A percentile compares a stretch with the other conserved stretches of the same genome.
These are phyloP conservation scores for Drosophila jambulina DNA, from an alignment of 1,140 invertebrate genomes.

Conservation along the genomic window DNA sequence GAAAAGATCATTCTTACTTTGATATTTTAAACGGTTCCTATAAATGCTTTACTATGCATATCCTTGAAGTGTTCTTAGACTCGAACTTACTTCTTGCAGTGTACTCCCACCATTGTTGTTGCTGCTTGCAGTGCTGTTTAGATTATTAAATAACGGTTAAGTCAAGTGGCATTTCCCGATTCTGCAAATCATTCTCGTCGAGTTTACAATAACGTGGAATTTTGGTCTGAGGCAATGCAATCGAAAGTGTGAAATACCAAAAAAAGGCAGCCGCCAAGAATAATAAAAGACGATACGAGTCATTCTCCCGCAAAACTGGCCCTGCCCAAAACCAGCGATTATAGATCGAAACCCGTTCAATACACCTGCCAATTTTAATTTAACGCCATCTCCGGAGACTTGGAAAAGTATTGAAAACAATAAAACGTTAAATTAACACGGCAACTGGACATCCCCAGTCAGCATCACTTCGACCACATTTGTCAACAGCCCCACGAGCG, in stretches of 20 bases:
- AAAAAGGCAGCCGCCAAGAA: conserved; percentile 52
- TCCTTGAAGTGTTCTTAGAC: neutral
- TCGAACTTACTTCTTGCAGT: neutral
- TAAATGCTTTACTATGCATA: no score
- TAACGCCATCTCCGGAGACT: neutral
- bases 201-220: conserved; percentile 57
- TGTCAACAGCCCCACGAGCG: conserved; percentile 58
- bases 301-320: conserved; percentile 24
- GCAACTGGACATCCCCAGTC: conserved; percentile 60
- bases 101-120: conserved; percentile 32
- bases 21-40: no score
- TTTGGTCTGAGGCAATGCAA: conserved; percentile 52
- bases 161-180: conserved; percentile 71
- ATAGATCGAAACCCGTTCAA: conserved; percentile 42
- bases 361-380: conserved; percentile 45
- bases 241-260: conserved; percentile 53
- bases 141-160: conserved; percentile 82
- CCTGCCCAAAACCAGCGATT: conserved; percentile 13
- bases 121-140: conserved; percentile 27
- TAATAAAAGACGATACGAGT: conserved; percentile 39
- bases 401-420: conserved; percentile 49
- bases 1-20: neutral
- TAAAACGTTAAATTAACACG: conserved; percentile 57
- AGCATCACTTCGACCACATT: conserved; percentile 44
- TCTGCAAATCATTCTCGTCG: conserved; percentile 74